Evolutionary conservation across 2,888 invertebrate genomes (phyloP), one percentile per base, ranked within the genome.

Genomic region (Lochmaea capreae): DNA sequence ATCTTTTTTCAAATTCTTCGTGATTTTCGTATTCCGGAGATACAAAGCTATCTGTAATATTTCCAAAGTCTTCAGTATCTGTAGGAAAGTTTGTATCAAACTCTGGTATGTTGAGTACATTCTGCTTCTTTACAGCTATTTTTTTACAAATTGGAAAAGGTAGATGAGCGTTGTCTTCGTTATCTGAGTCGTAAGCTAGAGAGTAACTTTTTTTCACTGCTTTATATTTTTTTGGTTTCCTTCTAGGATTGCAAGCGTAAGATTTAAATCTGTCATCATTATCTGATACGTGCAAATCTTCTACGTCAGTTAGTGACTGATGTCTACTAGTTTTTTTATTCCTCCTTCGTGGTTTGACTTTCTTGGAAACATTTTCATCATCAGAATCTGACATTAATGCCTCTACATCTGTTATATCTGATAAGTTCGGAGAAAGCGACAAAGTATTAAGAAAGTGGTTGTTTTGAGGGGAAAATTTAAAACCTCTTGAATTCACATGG

Each of bases 51-150:
- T 87, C 87, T 72, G 86, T 85, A 11, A 86, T 84, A 54, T 85
- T 86, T 16, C 87, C 88, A 14, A 88, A 74, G 57, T 86, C 86
- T 77, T 88, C 88, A 54, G 86, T 85, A 74, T 87, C 87, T 2
- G 87, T 88, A 12, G 83, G 63, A 73, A 81, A 81, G 65, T 80
- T 82, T 26, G 78, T 80, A 33, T 83, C 80, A 71, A 78, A 79
- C n/a, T 82, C 79, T 8, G 81, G 80, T 57, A 81, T 76, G 33
- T 76, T 77, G 14, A 83, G 72, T 26, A 71, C 66, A 16, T 58
- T 76, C 57, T 61, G 67, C 11, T 80, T 81, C 73, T 80, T 81
- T 12, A 72, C 67, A 39, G 78, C 80, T 58, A 80, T 74, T 67
- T 78, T 76, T 69, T 84, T 84, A 66, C 80, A 80, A 5, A 82